Evolutionary conservation across 2,888 invertebrate genomes (phyloP).

Genomic region (Osmoderma eremita): DNA sequence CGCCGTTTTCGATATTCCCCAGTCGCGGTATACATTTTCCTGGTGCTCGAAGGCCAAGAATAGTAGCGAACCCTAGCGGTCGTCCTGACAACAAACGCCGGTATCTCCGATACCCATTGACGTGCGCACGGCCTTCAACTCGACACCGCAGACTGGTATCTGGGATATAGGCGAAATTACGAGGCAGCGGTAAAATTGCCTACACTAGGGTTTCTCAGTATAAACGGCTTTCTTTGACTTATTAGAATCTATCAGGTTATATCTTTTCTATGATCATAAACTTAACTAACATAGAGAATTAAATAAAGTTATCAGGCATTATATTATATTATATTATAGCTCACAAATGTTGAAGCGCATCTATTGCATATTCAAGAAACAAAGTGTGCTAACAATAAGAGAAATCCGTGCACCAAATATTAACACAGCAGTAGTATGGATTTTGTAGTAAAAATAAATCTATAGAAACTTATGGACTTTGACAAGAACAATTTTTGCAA

Average conservation of each 20-base stretch:
- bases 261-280: slow-evolving; percentile 4
- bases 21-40: slow-evolving; percentile 17
- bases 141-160: slow-evolving; percentile 48
- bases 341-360: too few relatives aligned
- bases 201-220: slow-evolving; percentile 1
- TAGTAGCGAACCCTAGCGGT: slow-evolving; percentile 49
- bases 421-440: too few relatives aligned
- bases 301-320: too few relatives aligned
- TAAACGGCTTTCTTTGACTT: slow-evolving; percentile 19
- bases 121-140: slow-evolving; percentile 57
- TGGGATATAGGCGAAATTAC: slow-evolving; percentile 30
- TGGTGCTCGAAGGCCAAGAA: slow-evolving; percentile 34
- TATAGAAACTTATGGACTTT: too few relatives aligned
- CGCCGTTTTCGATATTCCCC: slow-evolving; percentile 15
- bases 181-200: slow-evolving; percentile 14
- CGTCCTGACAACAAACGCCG: slow-evolving; percentile 52
- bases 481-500: too few relatives aligned
- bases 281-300: slow-evolving; percentile 9
- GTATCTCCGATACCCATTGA: slow-evolving; percentile 52
- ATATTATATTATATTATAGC: too few relatives aligned
- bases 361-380: too few relatives aligned
- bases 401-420: too few relatives aligned
- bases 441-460: too few relatives aligned
- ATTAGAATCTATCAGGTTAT: slow-evolving; percentile 13
- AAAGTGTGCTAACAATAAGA: too few relatives aligned